Evolutionary conservation across 2,113 vertebrate species (phyloP).

Genomic region (Boleophthalmus pectinirostris): DNA sequence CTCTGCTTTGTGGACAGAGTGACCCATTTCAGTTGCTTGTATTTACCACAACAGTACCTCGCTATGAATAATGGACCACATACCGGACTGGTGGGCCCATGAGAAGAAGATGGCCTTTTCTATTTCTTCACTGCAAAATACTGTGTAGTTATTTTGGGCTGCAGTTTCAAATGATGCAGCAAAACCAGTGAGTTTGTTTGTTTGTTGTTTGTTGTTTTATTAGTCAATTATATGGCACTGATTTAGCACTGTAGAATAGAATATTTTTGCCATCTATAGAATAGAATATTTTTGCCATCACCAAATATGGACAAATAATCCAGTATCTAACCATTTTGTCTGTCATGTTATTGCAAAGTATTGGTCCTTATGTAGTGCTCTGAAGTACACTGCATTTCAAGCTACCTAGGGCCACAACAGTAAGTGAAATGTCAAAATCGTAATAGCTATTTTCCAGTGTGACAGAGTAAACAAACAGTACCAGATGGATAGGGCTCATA

Average conservation of each 20-base stretch:
- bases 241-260: too few relatives aligned
- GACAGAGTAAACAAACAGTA: background rate
- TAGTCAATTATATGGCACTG: background rate
- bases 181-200: background rate
- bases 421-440: conserved; percentile 2
- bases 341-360: too few relatives aligned
- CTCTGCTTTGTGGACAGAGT: conserved; percentile 10
- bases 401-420: background rate
- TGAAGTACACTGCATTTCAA: background rate
- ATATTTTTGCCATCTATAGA: too few relatives aligned
- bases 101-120: conserved; percentile 24
- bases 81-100: conserved; percentile 30
- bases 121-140: conserved; percentile 21
- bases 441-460: background rate
- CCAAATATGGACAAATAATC: too few relatives aligned
- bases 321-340: too few relatives aligned
- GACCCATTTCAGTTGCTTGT: conserved; percentile 45
- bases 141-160: conserved; percentile 18
- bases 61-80: conserved; percentile 57
- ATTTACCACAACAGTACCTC: conserved; percentile 8
- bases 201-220: too few relatives aligned
- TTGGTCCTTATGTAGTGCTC: background rate
- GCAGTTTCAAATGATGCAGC: conserved; percentile 19
- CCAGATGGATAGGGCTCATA: background rate
- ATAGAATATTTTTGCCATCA: too few relatives aligned